Base-by-base conservation (phyloP, 2,797 vertebrate species). In the Melanotaenia parkinsoni region DNA sequence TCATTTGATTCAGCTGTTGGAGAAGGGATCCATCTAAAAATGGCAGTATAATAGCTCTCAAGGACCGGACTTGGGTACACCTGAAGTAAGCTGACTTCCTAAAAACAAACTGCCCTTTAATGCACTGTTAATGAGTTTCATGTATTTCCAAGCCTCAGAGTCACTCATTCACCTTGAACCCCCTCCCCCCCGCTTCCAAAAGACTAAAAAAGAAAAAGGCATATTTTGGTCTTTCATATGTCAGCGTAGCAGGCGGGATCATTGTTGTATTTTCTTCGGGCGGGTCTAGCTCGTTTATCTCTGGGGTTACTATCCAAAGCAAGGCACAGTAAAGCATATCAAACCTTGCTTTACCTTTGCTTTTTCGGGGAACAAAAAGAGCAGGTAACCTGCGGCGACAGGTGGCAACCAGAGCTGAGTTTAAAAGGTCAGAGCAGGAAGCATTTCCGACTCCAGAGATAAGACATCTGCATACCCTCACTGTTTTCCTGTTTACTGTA, bases 381-480 rank as follows among this genome's bases (percentile, higher is more conserved):
- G 28, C 57, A 57, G 54, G 61, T 87, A 43, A 89, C 91, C 89
- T 76, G 89, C 82, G 88, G 91, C 79, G 85, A 92, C 91, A 91
- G 91, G 90, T 94, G 92, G 81, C 86, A 90, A 79, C 88, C 79
- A 85, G 92, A 78, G 90, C 75, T 76, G 83, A 76, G 85, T 88
- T 58, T 63, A 72, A 89, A 84, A 90, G 91, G 90, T 94, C 92
- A 93, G 73, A 71, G 54, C n/a, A 28, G 66, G 58, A 63, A 78
- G 77, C 83, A 85, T 90, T 91, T 93, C 86, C 75, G 80, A 77
- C 83, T 64, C 64, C 74, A 43, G 35, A 35, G 84, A 84, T 82
- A 84, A 88, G 75, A 63, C 60, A 63, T 62, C 45, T n/a, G 43
- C 50, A 73, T 33, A 9, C 51, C 38, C 26, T 5, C 26, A 53